Percentiles rank a stretch among this genome's conserved stretches.
These are phyloP conservation scores for Hyalella azteca DNA, from an alignment of 2,888 invertebrate species.

Conservation along the genomic window DNA sequence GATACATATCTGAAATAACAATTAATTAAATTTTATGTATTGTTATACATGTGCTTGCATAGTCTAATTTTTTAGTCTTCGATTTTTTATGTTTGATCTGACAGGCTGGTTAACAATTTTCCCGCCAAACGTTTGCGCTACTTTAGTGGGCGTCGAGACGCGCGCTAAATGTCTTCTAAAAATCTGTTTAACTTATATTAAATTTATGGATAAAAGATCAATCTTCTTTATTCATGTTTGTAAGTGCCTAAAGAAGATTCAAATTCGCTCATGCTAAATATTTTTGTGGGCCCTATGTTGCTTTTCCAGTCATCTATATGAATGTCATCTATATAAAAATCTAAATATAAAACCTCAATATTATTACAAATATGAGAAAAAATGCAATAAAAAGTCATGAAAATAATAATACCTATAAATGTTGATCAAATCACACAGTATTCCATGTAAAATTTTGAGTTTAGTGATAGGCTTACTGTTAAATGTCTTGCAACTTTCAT, in stretches of 20 bases:
- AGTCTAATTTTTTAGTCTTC: too few species aligned
- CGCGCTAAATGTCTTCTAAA: slow-evolving; percentile 1
- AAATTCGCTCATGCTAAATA: background rate
- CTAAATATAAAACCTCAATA: background rate
- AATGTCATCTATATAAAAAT: background rate
- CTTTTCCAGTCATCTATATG: background rate
- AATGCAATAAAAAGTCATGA: background rate
- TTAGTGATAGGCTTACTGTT: background rate
- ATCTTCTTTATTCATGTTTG: background rate
- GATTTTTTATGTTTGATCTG: too few species aligned
- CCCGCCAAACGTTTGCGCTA: background rate
- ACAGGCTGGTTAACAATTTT: too few species aligned
- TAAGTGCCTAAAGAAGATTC: background rate
- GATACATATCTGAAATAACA: too few species aligned
- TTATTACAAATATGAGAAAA: background rate
- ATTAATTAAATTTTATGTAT: too few species aligned
- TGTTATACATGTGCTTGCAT: too few species aligned
- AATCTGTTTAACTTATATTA: background rate
- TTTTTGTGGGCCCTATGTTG: background rate
- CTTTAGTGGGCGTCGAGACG: background rate
- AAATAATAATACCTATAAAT: too few species aligned
- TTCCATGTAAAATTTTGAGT: background rate
- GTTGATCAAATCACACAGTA: too few species aligned
- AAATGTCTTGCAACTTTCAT: background rate
- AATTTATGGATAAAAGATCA: background rate